phyloP scores from a whole-genome alignment of 2,113 vertebrate genomes.

The Regulus satrapa region DNA sequence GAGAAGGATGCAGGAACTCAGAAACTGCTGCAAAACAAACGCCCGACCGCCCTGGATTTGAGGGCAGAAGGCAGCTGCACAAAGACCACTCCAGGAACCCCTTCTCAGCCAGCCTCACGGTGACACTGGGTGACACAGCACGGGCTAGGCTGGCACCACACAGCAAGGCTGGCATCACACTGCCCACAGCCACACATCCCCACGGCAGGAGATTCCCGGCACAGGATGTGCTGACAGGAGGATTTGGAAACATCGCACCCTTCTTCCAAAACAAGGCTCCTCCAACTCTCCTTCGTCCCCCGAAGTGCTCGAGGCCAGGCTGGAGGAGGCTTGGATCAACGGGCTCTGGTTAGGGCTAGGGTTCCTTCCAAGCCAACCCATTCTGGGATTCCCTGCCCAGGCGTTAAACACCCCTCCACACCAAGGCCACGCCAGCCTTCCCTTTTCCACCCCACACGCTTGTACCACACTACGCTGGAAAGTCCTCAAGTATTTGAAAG shows the following conservation, averaged over 20 bases:
- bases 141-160: rapidly evolving
- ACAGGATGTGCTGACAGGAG: background rate
- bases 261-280: background rate
- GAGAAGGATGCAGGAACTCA: background rate
- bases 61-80: background rate
- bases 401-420: rapidly evolving
- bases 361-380: background rate
- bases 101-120: background rate
- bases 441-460: background rate
- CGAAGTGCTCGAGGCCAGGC: background rate
- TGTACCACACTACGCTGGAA: rapidly evolving
- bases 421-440: background rate
- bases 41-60: background rate
- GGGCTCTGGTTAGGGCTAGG: background rate
- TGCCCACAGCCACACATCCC: background rate
- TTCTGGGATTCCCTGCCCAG: background rate
- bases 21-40: background rate
- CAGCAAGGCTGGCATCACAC: background rate
- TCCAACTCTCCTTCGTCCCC: background rate
- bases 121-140: rapidly evolving
- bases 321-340: background rate
- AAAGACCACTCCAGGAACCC: background rate
- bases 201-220: background rate
- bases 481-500: background rate
- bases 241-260: rapidly evolving